These are phyloP conservation scores for Ochotona princeps DNA, from an alignment of 2,113 vertebrate genomes.

Conservation along the genomic window DNA sequence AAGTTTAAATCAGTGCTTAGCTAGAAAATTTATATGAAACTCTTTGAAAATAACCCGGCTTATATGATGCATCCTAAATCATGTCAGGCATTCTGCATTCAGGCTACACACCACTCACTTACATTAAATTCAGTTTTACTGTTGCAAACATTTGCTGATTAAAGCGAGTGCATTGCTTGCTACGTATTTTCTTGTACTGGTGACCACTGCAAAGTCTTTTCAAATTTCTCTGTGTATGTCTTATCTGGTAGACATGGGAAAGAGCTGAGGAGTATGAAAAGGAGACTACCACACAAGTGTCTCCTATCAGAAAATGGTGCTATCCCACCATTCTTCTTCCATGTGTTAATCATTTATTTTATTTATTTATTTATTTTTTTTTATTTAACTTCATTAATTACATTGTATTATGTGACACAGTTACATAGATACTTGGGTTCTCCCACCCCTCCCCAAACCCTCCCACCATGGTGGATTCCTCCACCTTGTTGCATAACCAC, in stretches of 20 bases:
- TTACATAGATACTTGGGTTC: too few relatives aligned
- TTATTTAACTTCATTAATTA: too few relatives aligned
- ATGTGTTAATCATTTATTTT: neutral
- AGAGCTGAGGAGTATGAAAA: neutral
- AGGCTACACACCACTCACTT: neutral
- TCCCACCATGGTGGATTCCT: too few relatives aligned
- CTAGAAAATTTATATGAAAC: conserved; percentile 21
- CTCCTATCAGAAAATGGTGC: neutral
- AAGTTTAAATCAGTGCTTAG: conserved; percentile 64
- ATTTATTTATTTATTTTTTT: too few relatives aligned
- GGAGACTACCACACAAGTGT: neutral
- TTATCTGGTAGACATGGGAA: neutral
- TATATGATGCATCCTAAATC: conserved; percentile 37
- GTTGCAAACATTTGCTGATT: neutral
- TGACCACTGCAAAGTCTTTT: neutral
- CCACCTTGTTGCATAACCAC: too few relatives aligned
- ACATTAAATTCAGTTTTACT: neutral
- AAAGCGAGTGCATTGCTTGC: neutral
- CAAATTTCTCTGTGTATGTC: neutral
- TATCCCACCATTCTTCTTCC: neutral
- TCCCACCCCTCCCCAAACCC: too few relatives aligned
- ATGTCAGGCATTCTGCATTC: neutral
- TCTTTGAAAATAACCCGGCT: conserved; percentile 56
- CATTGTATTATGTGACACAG: too few relatives aligned
- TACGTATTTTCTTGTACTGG: neutral